phyloP scores from a whole-genome alignment of 2,797 vertebrate species.

The Miichthys miiuy region DNA sequence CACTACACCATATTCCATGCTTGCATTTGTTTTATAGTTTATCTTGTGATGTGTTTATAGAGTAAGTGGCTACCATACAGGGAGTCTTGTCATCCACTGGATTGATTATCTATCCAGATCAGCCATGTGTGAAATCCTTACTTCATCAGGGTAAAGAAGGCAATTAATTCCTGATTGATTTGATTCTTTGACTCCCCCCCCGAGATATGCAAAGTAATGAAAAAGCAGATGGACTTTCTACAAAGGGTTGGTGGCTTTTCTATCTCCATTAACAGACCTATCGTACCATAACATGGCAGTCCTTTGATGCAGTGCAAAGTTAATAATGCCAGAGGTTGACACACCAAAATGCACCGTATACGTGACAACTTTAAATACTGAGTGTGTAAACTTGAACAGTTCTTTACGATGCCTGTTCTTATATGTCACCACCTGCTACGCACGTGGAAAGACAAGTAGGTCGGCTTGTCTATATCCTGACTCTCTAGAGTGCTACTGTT shows the following conservation, averaged over 20 bases:
- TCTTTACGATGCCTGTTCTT: constrained; percentile 3
- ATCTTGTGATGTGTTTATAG: constrained; percentile 5
- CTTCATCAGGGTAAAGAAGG: constrained; percentile 22
- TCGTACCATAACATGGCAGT: background rate
- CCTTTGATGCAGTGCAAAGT: background rate
- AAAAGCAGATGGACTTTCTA: constrained; percentile 15
- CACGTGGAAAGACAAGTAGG: background rate
- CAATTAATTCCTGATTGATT: constrained; percentile 58
- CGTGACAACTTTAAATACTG: background rate
- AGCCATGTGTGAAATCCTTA: constrained; percentile 31
- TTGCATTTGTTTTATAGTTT: background rate
- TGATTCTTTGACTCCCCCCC: constrained; percentile 2
- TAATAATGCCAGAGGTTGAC: background rate
- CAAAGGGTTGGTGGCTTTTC: background rate
- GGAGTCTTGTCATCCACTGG: background rate
- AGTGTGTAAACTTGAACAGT: background rate
- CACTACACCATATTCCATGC: background rate
- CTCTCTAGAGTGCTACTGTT: background rate
- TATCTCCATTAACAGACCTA: constrained; percentile 14
- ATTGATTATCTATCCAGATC: constrained; percentile 44
- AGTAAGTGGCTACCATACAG: background rate
- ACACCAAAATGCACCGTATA: background rate
- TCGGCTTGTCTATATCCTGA: background rate
- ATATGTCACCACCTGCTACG: constrained; percentile 8
- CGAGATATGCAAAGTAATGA: constrained; percentile 42